Evolutionary conservation across 1,140 invertebrate species (phyloP).

Genomic region (Globodera ellingtonae): DNA sequence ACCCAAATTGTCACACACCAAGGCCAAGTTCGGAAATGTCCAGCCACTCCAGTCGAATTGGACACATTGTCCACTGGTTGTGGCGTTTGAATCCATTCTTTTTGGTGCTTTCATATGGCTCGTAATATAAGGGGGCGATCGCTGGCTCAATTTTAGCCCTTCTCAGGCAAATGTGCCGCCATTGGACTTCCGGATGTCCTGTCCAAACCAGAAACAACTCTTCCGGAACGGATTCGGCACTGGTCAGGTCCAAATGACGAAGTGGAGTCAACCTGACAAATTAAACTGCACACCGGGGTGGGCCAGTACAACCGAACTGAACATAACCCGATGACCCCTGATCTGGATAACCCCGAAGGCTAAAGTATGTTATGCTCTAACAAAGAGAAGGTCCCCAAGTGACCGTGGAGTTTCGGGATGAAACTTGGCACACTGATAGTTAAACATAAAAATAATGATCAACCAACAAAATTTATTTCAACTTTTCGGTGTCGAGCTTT

Average conservation of each 20-base stretch:
- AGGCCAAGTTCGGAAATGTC: constrained; percentile 36
- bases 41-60: constrained; percentile 44
- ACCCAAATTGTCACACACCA: not conserved
- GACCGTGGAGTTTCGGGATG: no score
- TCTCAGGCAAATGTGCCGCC: constrained; percentile 30
- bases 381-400: no score
- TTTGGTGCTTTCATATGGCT: not conserved
- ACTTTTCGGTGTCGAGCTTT: no score
- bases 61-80: constrained; percentile 36
- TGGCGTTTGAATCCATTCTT: not conserved
- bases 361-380: no score
- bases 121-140: no score
- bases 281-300: constrained; percentile 21
- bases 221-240: constrained; percentile 17
- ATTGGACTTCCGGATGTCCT: constrained; percentile 9
- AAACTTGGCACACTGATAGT: no score
- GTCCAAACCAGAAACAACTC: not conserved
- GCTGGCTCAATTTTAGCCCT: constrained; percentile 16
- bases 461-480: no score
- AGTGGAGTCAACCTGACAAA: constrained; percentile 39
- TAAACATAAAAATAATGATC: no score
- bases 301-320: not conserved
- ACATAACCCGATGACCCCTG: no score
- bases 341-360: no score
- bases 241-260: constrained; percentile 39